Percentiles rank a stretch among this genome's conserved stretches.
Conservation (phyloP, 2,888 invertebrate species). For the Lathronympha strigana region DNA sequence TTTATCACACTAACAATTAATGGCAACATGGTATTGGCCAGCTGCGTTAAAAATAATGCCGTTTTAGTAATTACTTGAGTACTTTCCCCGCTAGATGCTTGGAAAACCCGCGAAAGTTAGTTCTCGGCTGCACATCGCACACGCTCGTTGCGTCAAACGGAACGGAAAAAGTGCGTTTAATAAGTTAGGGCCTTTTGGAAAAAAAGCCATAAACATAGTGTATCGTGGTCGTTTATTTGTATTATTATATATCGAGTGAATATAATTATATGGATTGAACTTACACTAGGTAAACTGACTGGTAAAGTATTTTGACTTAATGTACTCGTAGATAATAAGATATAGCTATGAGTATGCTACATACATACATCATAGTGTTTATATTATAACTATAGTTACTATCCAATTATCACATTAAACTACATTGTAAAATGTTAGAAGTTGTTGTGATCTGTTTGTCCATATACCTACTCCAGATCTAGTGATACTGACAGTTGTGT, state of each 20-base stretch:
- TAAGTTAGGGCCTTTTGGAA: constrained; percentile 12
- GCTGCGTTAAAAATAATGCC: constrained; percentile 60
- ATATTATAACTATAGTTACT: too few relatives aligned
- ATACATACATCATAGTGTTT: too few relatives aligned
- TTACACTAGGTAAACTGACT: background rate
- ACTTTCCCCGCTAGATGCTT: constrained; percentile 72
- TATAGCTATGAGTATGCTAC: too few relatives aligned
- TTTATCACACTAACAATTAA: constrained; percentile 20
- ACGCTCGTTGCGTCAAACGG: constrained; percentile 36
- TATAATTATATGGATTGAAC: constrained; percentile 12
- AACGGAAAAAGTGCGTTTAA: constrained; percentile 22
- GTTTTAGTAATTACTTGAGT: constrained; percentile 69
- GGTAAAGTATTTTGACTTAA: constrained; percentile 6
- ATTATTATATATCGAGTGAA: constrained; percentile 10
- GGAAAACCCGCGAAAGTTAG: constrained; percentile 64
- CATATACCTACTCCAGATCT: too few relatives aligned
- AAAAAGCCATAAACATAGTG: constrained; percentile 20
- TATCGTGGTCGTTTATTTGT: constrained; percentile 14
- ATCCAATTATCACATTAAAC: too few relatives aligned
- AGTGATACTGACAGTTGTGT: too few relatives aligned
- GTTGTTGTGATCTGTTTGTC: too few relatives aligned
- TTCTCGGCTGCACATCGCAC: constrained; percentile 35
- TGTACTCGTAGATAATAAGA: too few relatives aligned
- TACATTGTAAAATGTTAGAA: too few relatives aligned
- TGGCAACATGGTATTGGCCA: constrained; percentile 32